These are phyloP conservation scores for Willowsia nigromaculata DNA, from an alignment of 2,888 invertebrate species.

Conservation along the genomic window DNA sequence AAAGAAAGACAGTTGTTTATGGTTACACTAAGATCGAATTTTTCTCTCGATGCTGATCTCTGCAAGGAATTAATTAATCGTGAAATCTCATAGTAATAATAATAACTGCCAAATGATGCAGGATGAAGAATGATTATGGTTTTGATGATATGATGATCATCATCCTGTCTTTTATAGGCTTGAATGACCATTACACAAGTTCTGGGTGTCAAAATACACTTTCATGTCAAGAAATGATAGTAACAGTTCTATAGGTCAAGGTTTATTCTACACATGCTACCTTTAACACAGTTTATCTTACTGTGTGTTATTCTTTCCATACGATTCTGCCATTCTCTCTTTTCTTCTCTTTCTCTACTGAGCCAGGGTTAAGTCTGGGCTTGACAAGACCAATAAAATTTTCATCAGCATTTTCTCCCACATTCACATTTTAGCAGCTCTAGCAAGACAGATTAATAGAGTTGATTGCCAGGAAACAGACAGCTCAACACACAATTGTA, in stretches of 20 bases:
- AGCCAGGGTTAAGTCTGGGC: neutral
- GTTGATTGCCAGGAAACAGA: slow-evolving; percentile 24
- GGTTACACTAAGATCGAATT: neutral
- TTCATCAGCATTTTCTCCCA: slow-evolving; percentile 27
- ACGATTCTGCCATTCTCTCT: neutral
- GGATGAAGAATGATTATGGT: neutral
- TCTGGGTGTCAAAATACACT: neutral
- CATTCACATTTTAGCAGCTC: neutral
- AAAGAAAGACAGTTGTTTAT: neutral
- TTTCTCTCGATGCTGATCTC: neutral
- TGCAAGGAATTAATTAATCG: slow-evolving; percentile 24
- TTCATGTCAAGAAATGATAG: neutral
- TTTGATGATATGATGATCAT: neutral
- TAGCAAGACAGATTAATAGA: neutral
- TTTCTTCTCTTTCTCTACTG: neutral
- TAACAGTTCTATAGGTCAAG: neutral
- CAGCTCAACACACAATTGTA: neutral
- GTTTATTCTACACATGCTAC: neutral
- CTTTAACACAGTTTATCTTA: neutral
- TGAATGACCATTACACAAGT: neutral
- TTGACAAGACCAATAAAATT: slow-evolving; percentile 10
- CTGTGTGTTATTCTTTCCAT: neutral
- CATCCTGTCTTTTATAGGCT: neutral
- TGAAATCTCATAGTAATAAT: slow-evolving; percentile 2
- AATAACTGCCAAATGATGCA: slow-evolving; percentile 31